Evolutionary conservation across 35 echinoderm and acorn worm genomes (phyloP), one percentile per base, ranked within the genome.

Genomic region (Heliocidaris erythrogramma): DNA sequence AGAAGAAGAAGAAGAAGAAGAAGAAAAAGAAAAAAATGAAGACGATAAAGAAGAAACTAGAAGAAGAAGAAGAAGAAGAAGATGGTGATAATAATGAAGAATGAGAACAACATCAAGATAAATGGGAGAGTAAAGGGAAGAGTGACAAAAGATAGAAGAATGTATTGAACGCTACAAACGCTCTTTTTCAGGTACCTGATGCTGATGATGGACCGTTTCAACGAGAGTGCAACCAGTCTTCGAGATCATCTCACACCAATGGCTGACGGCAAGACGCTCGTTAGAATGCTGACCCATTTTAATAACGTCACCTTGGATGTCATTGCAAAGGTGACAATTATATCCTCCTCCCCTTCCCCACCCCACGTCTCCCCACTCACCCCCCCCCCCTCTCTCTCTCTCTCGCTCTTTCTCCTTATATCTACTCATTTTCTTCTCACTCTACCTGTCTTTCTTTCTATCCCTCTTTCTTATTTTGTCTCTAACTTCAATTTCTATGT

Each of bases 241-340:
- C 60, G 87, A 29, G 30, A 78, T 32, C 49, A 93, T 59, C 88
- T 95, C 32, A 32, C 47, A 12, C 8, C 12, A 10, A 24, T 24
- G 17, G 95, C 95, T 2, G 89, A 95, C 88, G 95, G 90, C 49
- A 95, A 93, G 48, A 95, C 95, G 21, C 86, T 52, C 21, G 60
- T 95, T 48, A 49, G 30, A 32, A 95, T 95, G 95, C 48, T 95
- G 90, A 90, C 93, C 24, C 32, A 92, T 30, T 95, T 95, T 24
- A 95, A 95, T 48, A 53, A 92, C 24, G 88, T 93, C 47, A 93
- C 95, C 12, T 59, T 95, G 18, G 95, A 95, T 49, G 95, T 92
- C 31, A 65, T 95, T 29, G 95, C 90, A 10, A 95, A 95, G 95
- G 95, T 95, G 85, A 78, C 1, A 42, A 42, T 42, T 42, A 42